Conservation (phyloP, 1,140 invertebrate species). For the Lineus longissimus region DNA sequence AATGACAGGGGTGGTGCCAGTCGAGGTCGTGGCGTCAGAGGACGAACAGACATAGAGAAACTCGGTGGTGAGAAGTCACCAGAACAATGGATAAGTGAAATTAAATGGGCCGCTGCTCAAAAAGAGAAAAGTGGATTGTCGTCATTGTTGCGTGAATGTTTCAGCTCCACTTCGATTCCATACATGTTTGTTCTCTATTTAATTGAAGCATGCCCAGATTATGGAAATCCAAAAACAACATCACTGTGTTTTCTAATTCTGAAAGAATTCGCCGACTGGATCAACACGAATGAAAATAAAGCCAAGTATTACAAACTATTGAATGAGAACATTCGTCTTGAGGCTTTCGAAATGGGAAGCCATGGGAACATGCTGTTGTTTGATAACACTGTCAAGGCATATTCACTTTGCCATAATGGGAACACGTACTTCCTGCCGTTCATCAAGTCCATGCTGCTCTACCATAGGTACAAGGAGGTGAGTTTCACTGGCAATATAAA, state of each 20-base stretch:
- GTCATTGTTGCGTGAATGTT: slow-evolving; percentile 7
- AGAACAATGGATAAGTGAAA: neutral
- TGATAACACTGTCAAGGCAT: slow-evolving; percentile 32
- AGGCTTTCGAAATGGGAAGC: slow-evolving; percentile 29
- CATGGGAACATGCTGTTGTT: slow-evolving; percentile 34
- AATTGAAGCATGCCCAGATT: slow-evolving; percentile 30
- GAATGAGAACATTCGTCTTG: slow-evolving; percentile 24
- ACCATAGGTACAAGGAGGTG: slow-evolving; percentile 41
- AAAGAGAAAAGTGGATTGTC: too few species aligned
- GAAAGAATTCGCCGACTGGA: slow-evolving; percentile 41
- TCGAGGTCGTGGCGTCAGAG: too few species aligned
- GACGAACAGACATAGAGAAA: too few species aligned
- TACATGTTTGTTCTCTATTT: slow-evolving; percentile 27
- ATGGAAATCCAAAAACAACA: slow-evolving; percentile 29
- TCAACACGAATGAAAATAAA: slow-evolving; percentile 15
- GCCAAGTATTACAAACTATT: slow-evolving; percentile 17
- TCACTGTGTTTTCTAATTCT: slow-evolving; percentile 33
- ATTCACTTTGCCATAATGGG: slow-evolving; percentile 29
- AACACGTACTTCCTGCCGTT: slow-evolving; percentile 34
- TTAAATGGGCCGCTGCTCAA: too few species aligned
- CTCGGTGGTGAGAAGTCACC: neutral
- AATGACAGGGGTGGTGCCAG: too few species aligned
- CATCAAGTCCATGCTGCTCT: slow-evolving; percentile 22
- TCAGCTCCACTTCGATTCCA: slow-evolving; percentile 25
- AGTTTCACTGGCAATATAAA: too few species aligned